Evolutionary conservation across 2,888 invertebrate genomes (phyloP), one percentile per base, ranked within the genome.

Genomic region (Melipona beecheii): DNA sequence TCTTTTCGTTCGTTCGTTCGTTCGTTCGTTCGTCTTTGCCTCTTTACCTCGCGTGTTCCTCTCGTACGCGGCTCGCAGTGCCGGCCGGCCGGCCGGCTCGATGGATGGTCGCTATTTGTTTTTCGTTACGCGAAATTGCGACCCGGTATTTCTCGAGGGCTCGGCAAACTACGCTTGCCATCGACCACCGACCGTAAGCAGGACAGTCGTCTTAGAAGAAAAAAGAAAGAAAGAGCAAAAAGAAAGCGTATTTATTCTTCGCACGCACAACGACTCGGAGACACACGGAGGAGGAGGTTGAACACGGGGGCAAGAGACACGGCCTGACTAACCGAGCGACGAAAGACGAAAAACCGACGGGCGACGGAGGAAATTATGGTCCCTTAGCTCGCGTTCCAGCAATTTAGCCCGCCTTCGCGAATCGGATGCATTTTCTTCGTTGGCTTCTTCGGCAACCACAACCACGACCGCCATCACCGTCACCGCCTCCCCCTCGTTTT

Each of bases 71-170:
- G 74, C 62, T 78, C 62, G 62, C 66, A 68, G 62, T 9, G 78
- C 74, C 86, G 85, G 60, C 43, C 31, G 27, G 27, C 27, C 27
- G 31, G 31, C 83, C 50, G 71, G 75, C 87, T 85, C 88, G 88
- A 88, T 89, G 87, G 86, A 90, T 91, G 81, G 78, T 71, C 72
- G 77, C 90, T 92, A 90, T 92, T 92, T 92, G 92, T 92, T 92
- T 92, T 92, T 92, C 92, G 92, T 92, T 92, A 92, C 87, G 91
- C 86, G 89, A 88, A 92, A 92, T 91, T 91, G 91, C 89, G 86
- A 86, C 83, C 88, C 89, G 85, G 88, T 90, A 87, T 90, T 86
- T 91, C 90, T 92, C 87, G 87, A 92, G 91, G 89, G 91, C 91
- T 92, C 69, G 88, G 90, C 88, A 92, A 92, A 92, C 91, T 91